Conservation (phyloP, 2,888 invertebrate species). For the Hetaerina titia region DNA sequence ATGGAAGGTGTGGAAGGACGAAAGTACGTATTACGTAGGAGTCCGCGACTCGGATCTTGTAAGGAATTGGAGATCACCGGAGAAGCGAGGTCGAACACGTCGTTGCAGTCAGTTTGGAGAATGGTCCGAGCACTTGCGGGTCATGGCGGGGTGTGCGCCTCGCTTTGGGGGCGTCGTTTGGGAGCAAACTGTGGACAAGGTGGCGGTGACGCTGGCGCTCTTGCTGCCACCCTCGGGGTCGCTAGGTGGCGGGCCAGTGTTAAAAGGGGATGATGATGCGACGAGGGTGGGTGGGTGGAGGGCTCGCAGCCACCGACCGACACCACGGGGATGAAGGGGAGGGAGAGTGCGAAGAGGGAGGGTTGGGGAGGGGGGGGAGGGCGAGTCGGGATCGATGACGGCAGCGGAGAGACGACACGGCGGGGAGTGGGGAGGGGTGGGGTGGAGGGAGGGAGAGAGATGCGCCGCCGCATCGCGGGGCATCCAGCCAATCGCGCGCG, state of each 20-base stretch:
- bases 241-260: background rate
- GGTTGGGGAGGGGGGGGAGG: background rate
- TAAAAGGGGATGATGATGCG: slow-evolving; percentile 29
- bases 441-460: background rate
- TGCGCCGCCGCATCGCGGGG: background rate
- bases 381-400: slow-evolving; percentile 68
- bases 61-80: too few species aligned
- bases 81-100: too few species aligned
- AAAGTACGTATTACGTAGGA: too few species aligned
- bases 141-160: too few species aligned
- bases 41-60: too few species aligned
- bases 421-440: slow-evolving; percentile 8
- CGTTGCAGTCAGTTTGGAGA: too few species aligned
- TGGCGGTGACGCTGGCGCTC: background rate
- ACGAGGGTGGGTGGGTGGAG: background rate
- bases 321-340: background rate
- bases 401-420: slow-evolving; percentile 65
- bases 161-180: background rate
- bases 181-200: background rate
- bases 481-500: slow-evolving; percentile 1
- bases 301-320: too few species aligned
- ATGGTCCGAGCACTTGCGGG: too few species aligned
- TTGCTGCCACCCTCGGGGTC: too few species aligned
- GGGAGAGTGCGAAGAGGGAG: slow-evolving; percentile 9
- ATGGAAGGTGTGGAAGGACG: too few species aligned